Evolutionary conservation across 1,140 invertebrate genomes (phyloP).

Genomic region (Elymnias hypermnestra): DNA sequence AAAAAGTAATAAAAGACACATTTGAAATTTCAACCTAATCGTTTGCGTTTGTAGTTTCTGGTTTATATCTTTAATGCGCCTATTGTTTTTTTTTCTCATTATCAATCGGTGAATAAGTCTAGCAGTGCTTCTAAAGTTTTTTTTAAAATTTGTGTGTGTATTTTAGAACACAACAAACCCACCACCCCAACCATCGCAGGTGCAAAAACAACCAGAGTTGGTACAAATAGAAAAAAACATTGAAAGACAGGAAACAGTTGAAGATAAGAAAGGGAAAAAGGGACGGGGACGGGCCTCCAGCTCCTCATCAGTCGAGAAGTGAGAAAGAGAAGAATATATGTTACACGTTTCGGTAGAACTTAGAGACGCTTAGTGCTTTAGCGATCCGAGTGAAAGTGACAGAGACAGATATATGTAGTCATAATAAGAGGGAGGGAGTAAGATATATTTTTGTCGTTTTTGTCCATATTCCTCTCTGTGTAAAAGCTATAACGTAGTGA

Average conservation of each 20-base stretch:
- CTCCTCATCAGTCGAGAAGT: constrained; percentile 64
- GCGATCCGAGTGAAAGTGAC: constrained; percentile 1
- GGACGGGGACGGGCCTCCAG: constrained; percentile 55
- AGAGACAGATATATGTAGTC: constrained; percentile 2
- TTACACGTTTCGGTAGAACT: constrained; percentile 1
- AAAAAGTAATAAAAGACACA: too few relatives aligned
- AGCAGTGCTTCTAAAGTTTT: not conserved
- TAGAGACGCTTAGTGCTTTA: constrained; percentile 6
- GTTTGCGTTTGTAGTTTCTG: too few relatives aligned
- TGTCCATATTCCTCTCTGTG: too few relatives aligned
- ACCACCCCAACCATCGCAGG: constrained; percentile 24
- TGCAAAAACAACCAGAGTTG: constrained; percentile 27
- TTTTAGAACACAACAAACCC: constrained; percentile 38
- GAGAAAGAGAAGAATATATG: constrained; percentile 3
- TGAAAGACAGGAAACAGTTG: constrained; percentile 33
- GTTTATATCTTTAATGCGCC: too few relatives aligned
- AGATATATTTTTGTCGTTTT: constrained; percentile 23
- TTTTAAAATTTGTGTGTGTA: not conserved
- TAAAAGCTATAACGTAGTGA: too few relatives aligned
- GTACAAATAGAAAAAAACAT: constrained; percentile 18
- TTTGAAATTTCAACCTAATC: too few relatives aligned
- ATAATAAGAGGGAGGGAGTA: constrained; percentile 15
- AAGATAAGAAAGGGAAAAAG: constrained; percentile 54
- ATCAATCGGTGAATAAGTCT: not conserved
- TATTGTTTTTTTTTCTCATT: not conserved